phyloP scores from a whole-genome alignment of 1,140 invertebrate species.

The Drosophila mayri region DNA sequence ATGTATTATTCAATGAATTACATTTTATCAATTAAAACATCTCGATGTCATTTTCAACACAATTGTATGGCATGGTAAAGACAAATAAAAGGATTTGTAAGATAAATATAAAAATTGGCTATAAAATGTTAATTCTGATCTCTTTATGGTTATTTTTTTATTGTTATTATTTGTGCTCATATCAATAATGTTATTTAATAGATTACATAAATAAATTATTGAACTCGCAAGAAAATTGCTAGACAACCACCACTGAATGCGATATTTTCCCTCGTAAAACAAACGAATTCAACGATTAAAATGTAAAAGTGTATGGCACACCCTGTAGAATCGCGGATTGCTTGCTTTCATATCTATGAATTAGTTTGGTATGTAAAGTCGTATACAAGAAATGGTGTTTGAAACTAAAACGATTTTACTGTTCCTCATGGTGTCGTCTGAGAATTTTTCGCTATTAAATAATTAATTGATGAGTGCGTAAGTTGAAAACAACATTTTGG shows the following conservation, averaged over 20 bases:
- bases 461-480: slow-evolving; percentile 41
- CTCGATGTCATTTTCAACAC: not conserved
- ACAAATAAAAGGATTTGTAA: too few relatives aligned
- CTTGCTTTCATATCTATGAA: slow-evolving; percentile 50
- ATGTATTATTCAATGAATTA: too few relatives aligned
- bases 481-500: slow-evolving; percentile 8
- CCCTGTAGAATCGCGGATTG: slow-evolving; percentile 36
- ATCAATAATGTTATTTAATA: not conserved
- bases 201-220: not conserved
- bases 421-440: slow-evolving; percentile 44
- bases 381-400: slow-evolving; percentile 50
- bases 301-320: slow-evolving; percentile 11
- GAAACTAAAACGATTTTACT: slow-evolving; percentile 41
- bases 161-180: not conserved
- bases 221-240: not conserved
- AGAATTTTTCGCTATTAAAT: slow-evolving; percentile 38
- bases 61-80: too few relatives aligned
- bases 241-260: slow-evolving; percentile 5
- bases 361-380: slow-evolving; percentile 48
- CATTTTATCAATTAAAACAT: not conserved
- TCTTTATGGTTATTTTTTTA: too few relatives aligned
- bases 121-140: too few relatives aligned
- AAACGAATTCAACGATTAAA: slow-evolving; percentile 21
- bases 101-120: too few relatives aligned
- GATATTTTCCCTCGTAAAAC: slow-evolving; percentile 17